Evolutionary conservation across 2,113 vertebrate species (phyloP).

Genomic region (Platanista minor): DNA sequence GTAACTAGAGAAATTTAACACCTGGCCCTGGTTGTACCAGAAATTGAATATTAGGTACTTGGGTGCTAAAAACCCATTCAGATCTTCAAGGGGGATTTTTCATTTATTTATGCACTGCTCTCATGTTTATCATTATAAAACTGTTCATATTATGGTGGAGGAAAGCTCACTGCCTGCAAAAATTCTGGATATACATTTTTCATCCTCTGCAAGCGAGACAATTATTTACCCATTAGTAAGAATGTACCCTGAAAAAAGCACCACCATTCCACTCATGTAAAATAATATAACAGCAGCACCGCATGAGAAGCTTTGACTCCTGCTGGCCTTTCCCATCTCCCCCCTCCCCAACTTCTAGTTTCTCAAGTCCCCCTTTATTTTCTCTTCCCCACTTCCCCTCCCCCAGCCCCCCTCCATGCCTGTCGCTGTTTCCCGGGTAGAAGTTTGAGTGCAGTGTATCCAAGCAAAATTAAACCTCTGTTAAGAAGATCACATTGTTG

Average conservation of each 20-base stretch:
- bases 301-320: slow-evolving; percentile 64
- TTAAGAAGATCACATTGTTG: slow-evolving; percentile 77
- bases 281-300: slow-evolving; percentile 68
- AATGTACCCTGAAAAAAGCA: slow-evolving; percentile 59
- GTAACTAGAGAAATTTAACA: slow-evolving; percentile 91
- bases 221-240: slow-evolving; percentile 76
- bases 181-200: slow-evolving; percentile 54
- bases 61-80: slow-evolving; percentile 84
- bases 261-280: slow-evolving; percentile 57
- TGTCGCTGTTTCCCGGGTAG: slow-evolving; percentile 46
- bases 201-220: slow-evolving; percentile 72
- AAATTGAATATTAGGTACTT: slow-evolving; percentile 87
- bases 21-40: slow-evolving; percentile 84
- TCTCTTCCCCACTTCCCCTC: not conserved
- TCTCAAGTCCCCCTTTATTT: slow-evolving; percentile 32
- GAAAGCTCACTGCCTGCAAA: slow-evolving; percentile 78
- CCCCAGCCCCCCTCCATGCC: not conserved
- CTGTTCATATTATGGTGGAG: slow-evolving; percentile 77
- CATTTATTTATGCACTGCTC: slow-evolving; percentile 82
- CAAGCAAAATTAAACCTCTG: slow-evolving; percentile 79
- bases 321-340: slow-evolving; percentile 34
- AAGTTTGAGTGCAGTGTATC: slow-evolving; percentile 58
- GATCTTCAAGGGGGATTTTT: slow-evolving; percentile 82
- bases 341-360: not conserved
- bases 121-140: slow-evolving; percentile 84